Evolutionary conservation across 2,888 invertebrate genomes (phyloP).

Genomic region (Osmoderma eremita): DNA sequence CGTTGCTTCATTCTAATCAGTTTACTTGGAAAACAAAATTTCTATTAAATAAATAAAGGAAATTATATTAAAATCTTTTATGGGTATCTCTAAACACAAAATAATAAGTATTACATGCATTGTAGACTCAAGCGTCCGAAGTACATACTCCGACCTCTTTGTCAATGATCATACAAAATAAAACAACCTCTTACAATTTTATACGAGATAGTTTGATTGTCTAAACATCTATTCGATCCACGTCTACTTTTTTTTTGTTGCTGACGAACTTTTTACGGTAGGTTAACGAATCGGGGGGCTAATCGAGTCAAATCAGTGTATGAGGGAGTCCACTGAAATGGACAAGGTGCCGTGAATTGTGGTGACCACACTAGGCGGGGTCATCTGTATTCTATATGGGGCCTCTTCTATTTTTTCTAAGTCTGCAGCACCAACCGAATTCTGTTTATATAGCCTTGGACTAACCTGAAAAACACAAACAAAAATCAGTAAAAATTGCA

Average conservation of each 20-base stretch:
- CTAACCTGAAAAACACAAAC: conserved; percentile 53
- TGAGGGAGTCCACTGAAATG: conserved; percentile 61
- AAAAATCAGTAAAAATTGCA: too few species aligned
- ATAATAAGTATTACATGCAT: not conserved
- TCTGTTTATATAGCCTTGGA: conserved; percentile 71
- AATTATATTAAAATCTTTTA: too few species aligned
- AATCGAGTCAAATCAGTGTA: conserved; percentile 47
- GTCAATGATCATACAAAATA: too few species aligned
- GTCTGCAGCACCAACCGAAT: conserved; percentile 75
- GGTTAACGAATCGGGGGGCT: conserved; percentile 18
- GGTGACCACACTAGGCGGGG: conserved; percentile 51
- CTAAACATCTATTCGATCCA: conserved; percentile 24
- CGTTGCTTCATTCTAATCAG: too few species aligned
- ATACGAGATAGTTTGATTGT: conserved; percentile 18
- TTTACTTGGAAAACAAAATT: too few species aligned
- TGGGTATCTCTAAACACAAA: too few species aligned
- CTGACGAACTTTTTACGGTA: conserved; percentile 1
- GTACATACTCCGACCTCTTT: not conserved
- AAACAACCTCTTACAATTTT: too few species aligned
- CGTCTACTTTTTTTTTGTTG: not conserved
- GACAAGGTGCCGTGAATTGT: conserved; percentile 60
- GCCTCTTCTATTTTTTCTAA: conserved; percentile 77
- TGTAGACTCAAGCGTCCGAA: not conserved
- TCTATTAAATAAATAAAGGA: too few species aligned
- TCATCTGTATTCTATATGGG: conserved; percentile 61